These are phyloP conservation scores for Diarsia dahlii DNA, from an alignment of 2,888 invertebrate genomes.

Conservation along the genomic window DNA sequence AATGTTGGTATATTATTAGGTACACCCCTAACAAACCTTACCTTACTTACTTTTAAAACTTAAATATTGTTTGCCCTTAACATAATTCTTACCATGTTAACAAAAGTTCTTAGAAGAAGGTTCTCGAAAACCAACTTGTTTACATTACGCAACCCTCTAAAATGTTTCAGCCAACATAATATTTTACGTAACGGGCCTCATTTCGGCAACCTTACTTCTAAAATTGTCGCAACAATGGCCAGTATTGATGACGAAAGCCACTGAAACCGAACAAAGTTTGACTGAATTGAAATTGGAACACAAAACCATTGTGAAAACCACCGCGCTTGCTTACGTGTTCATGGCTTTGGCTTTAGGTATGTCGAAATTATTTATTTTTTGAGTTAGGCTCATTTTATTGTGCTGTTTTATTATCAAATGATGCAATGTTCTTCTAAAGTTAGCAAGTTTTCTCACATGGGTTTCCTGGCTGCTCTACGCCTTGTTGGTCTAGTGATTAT, in stretches of 20 bases:
- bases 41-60: no score
- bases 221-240: slow-evolving; percentile 74
- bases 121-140: neutral
- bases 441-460: neutral
- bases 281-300: slow-evolving; percentile 60
- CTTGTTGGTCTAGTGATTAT: neutral
- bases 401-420: neutral
- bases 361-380: slow-evolving; percentile 11
- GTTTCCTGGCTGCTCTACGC: neutral
- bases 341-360: slow-evolving; percentile 70
- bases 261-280: slow-evolving; percentile 69
- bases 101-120: neutral
- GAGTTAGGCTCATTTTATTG: neutral
- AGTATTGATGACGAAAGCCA: slow-evolving; percentile 64
- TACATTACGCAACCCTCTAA: slow-evolving; percentile 17
- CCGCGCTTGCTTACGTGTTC: slow-evolving; percentile 59
- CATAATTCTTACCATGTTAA: no score
- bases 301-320: slow-evolving; percentile 56
- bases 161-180: slow-evolving; percentile 68
- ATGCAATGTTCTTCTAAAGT: neutral
- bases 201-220: slow-evolving; percentile 62
- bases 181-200: slow-evolving; percentile 65
- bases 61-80: no score
- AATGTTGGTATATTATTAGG: no score
- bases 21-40: no score